Base-by-base conservation (phyloP, 1,140 invertebrate species). In the Orius insidiosus region DNA sequence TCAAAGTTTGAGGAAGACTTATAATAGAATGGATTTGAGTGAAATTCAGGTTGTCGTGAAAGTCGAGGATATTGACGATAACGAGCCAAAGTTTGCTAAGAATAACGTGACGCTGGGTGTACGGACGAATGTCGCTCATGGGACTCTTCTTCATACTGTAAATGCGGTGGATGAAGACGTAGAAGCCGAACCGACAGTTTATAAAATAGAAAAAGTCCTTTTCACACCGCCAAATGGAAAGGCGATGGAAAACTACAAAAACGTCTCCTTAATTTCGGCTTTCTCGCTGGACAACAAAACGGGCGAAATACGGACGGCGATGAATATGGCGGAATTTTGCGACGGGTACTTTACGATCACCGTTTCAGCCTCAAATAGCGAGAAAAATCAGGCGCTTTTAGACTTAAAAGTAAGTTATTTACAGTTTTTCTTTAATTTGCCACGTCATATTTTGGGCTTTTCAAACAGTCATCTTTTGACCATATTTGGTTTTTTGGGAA, bases 21-120 rank as follows among this genome's bases (percentile, higher is more conserved):
- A 78, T 47, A 76, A 76, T 55, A 63, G 68, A 51, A 57, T 67
- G 58, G 80, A 84, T 57, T 69, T 75, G 0, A 76, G 78, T 8
- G 75, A 82, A 59, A 67, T 75, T 8, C 76, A 79, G 53, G 61
- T 84, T 0, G 54, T 71, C 0, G 64, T 85, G 0, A 73, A 67
- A 48, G 59, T 85, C 0, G 37, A 73, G 0, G 81, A 85, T 45
- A 70, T 82, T 24, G 80, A 84, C 50, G 81, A 85, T 53, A 82
- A 85, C 55, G 58, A 72, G 10, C 80, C 80, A 0, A 58, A 67
- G 50, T 85, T 84, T 48, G 63, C 63, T 5, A 71, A 72, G 6
- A 60, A 68, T 0, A 79, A 80, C 51, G 61, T 80, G 16, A 80
- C 78, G 0, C 60, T 81, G 1, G 80, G 80, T 3, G 80, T 85